Conservation (phyloP, 2,113 vertebrate genomes). For the Copsychus sechellarum region DNA sequence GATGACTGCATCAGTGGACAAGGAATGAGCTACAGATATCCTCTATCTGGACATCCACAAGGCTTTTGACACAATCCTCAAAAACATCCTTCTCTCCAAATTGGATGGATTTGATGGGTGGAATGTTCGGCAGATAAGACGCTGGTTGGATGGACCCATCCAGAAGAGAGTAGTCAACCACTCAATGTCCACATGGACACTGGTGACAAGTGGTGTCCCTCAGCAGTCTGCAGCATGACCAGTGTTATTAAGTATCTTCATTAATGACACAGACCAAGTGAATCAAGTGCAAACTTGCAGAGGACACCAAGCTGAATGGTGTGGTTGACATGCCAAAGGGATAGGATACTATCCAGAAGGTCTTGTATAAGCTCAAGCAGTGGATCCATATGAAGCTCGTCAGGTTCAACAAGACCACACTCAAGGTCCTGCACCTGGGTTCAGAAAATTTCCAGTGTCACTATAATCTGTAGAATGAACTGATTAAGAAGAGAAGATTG, state of each 20-base stretch:
- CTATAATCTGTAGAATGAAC: neutral
- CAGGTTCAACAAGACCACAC: neutral
- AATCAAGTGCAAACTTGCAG: neutral
- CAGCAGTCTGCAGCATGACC: neutral
- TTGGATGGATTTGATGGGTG: neutral
- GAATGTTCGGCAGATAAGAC: neutral
- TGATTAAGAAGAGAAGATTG: neutral
- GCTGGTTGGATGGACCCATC: neutral
- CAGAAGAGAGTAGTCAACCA: neutral
- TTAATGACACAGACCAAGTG: neutral
- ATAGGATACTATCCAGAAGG: neutral
- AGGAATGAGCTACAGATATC: neutral
- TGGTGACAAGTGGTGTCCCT: neutral
- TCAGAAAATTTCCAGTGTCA: neutral
- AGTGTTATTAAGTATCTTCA: neutral
- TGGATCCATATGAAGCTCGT: neutral
- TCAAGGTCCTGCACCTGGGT: neutral
- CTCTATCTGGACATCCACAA: neutral
- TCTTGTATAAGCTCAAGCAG: neutral
- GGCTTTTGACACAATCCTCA: neutral
- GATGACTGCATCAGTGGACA: neutral
- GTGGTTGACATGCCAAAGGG: accelerated
- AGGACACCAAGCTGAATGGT: neutral
- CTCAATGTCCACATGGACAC: neutral
- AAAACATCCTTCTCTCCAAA: neutral